Conservation (phyloP, 2,888 invertebrate species). For the Clunio marinus region DNA sequence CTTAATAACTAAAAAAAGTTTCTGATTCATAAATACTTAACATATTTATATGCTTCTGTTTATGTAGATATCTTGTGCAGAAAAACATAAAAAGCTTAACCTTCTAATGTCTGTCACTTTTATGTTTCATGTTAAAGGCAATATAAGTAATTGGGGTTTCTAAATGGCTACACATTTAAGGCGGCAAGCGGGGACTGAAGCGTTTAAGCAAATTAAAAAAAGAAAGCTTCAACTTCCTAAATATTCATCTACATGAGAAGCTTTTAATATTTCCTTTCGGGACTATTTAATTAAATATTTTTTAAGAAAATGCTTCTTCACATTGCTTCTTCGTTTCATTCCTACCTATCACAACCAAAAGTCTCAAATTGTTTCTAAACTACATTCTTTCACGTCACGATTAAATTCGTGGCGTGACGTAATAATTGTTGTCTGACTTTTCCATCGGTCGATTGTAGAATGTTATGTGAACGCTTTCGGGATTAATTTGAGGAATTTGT, state of each 20-base stretch:
- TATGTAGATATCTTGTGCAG: neutral
- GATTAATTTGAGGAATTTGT: slow-evolving; percentile 33
- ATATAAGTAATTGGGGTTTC: slow-evolving; percentile 4
- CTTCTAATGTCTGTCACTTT: too few relatives aligned
- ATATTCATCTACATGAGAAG: neutral
- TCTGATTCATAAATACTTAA: slow-evolving; percentile 34
- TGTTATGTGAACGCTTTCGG: slow-evolving; percentile 32
- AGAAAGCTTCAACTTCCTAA: too few relatives aligned
- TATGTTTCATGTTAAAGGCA: neutral
- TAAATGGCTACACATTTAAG: neutral
- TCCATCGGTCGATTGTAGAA: slow-evolving; percentile 35
- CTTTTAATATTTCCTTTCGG: neutral
- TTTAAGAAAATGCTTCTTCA: slow-evolving; percentile 18
- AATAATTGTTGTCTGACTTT: slow-evolving; percentile 11
- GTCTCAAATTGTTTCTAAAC: slow-evolving; percentile 15
- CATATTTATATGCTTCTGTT: slow-evolving; percentile 5
- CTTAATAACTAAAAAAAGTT: neutral
- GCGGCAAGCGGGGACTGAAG: neutral
- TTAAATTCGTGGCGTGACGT: neutral
- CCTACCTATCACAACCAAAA: slow-evolving; percentile 35
- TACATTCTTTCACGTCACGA: neutral
- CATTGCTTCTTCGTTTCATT: neutral
- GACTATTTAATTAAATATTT: neutral
- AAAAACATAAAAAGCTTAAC: neutral
- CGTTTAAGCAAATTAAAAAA: too few relatives aligned